Conservation (phyloP, 2,888 invertebrate genomes). For the Mimumesa dahlbomi region DNA sequence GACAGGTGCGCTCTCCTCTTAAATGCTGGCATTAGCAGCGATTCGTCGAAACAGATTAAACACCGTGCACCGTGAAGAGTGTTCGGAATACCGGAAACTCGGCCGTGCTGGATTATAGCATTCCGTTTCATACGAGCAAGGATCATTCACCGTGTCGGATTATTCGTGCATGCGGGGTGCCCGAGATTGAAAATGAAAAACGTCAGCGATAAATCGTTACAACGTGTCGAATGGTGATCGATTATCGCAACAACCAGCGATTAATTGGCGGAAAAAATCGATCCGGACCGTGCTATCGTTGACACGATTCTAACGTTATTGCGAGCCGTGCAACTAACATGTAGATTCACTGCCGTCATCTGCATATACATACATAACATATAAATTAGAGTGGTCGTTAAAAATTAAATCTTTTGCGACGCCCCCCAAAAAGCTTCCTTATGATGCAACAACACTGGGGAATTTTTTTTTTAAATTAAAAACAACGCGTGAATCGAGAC, state of each 20-base stretch:
- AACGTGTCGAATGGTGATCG: conserved; percentile 54
- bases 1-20: background rate
- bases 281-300: conserved; percentile 16
- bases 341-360: background rate
- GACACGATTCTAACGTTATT: background rate
- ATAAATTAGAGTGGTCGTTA: no score
- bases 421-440: no score
- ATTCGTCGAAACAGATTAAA: background rate
- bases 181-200: conserved; percentile 60
- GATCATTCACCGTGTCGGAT: conserved; percentile 34
- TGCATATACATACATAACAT: no score
- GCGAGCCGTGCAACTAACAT: conserved; percentile 8
- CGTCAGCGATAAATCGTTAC: conserved; percentile 57
- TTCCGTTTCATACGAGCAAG: conserved; percentile 30
- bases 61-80: background rate
- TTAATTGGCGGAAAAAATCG: conserved; percentile 52
- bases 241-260: conserved; percentile 49
- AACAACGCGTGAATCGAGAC: no score
- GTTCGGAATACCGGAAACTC: conserved; percentile 11
- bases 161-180: conserved; percentile 35
- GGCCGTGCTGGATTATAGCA: conserved; percentile 20
- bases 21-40: background rate
- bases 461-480: no score
- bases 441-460: no score
- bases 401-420: no score